phyloP scores from a whole-genome alignment of 2,113 vertebrate species.

The Podarcis raffonei region DNA sequence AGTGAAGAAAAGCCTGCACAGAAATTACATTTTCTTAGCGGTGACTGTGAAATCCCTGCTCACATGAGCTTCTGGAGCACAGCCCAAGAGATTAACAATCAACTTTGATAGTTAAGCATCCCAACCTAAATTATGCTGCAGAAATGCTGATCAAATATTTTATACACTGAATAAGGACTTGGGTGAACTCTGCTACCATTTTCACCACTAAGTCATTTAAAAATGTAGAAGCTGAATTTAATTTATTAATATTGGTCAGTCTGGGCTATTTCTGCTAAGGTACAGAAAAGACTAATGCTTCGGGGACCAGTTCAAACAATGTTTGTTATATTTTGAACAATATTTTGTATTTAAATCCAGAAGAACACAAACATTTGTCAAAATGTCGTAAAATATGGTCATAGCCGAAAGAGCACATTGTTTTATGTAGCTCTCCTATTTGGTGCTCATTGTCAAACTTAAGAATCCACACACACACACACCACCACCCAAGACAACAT shows the following conservation, averaged over 20 bases:
- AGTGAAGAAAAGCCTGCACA: background rate
- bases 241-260: background rate
- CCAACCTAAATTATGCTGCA: background rate
- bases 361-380: background rate
- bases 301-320: background rate
- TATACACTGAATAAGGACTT: background rate
- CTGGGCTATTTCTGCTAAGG: background rate
- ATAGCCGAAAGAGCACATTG: background rate
- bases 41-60: background rate
- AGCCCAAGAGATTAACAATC: background rate
- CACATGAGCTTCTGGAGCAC: background rate
- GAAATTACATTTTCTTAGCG: background rate
- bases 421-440: background rate
- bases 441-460: background rate
- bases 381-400: background rate
- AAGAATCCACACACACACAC: background rate
- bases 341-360: background rate
- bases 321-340: background rate
- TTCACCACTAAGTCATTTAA: slow-evolving; percentile 18
- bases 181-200: background rate
- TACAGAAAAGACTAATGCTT: background rate
- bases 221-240: slow-evolving; percentile 3
- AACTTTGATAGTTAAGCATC: background rate
- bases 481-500: too few relatives aligned
- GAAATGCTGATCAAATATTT: background rate